These are phyloP conservation scores for Taeniopygia guttata DNA, from an alignment of 2,797 vertebrate genomes.

Conservation along the genomic window DNA sequence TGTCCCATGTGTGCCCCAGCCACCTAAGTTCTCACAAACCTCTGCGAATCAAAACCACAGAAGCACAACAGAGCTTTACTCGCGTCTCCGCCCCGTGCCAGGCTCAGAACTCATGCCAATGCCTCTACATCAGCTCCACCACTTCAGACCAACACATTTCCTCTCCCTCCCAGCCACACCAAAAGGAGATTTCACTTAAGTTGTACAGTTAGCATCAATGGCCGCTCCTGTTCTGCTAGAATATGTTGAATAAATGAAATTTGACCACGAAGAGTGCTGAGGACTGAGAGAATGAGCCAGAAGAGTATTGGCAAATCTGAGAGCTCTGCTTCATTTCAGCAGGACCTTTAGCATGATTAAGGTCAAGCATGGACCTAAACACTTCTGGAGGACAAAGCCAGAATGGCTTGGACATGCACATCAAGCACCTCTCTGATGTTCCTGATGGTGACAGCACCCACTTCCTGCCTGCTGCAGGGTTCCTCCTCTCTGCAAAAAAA, in stretches of 20 bases:
- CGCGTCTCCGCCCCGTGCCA: fast-evolving
- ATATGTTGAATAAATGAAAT: neutral
- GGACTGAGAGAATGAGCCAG: neutral
- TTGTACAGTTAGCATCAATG: neutral
- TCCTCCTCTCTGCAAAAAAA: neutral
- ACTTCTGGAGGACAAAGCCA: neutral
- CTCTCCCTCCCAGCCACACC: neutral
- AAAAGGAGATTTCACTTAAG: neutral
- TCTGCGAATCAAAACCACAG: constrained; percentile 5
- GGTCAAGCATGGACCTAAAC: neutral
- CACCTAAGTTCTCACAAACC: constrained; percentile 9
- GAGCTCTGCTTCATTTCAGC: neutral
- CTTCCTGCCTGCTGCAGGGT: neutral
- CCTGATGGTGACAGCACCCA: neutral
- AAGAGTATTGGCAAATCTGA: neutral
- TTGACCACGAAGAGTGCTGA: neutral
- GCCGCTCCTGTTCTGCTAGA: neutral
- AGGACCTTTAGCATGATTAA: neutral
- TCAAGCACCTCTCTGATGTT: neutral
- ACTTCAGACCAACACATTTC: neutral
- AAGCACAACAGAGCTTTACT: constrained; percentile 18
- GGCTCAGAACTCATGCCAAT: neutral
- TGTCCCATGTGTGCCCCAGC: constrained; percentile 28
- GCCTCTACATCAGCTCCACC: neutral
- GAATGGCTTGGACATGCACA: neutral